Conservation (phyloP, 2,888 invertebrate genomes). For the Eupithecia subumbrata region DNA sequence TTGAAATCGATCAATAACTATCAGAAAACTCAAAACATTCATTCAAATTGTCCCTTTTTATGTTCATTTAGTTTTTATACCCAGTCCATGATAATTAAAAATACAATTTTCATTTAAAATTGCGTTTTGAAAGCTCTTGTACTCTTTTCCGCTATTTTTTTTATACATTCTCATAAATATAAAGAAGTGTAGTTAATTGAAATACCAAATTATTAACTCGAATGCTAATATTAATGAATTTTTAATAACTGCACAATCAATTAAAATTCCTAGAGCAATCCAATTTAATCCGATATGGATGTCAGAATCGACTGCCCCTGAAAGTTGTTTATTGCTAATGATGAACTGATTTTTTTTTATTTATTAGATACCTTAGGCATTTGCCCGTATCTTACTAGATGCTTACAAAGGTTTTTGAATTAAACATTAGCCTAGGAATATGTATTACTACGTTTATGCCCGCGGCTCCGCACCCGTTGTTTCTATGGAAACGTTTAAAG, state of each 20-base stretch:
- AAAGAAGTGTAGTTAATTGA: not conserved
- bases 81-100: not conserved
- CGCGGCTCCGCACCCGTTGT: too few species aligned
- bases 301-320: not conserved
- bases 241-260: not conserved
- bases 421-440: too few species aligned
- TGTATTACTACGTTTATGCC: too few species aligned
- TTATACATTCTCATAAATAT: not conserved
- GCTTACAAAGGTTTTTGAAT: too few species aligned
- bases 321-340: not conserved
- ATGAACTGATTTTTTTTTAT: not conserved
- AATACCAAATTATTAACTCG: not conserved
- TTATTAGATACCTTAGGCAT: too few species aligned
- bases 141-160: not conserved
- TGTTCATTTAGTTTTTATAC: too few species aligned
- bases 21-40: not conserved
- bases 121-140: not conserved
- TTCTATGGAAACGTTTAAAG: too few species aligned
- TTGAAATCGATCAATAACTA: not conserved
- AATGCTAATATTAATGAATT: not conserved
- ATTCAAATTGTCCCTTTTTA: too few species aligned
- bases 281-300: not conserved
- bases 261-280: slow-evolving; percentile 3
- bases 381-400: too few species aligned
- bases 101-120: not conserved